These are phyloP conservation scores for Hesperia comma DNA, from an alignment of 2,888 invertebrate species.

Conservation along the genomic window DNA sequence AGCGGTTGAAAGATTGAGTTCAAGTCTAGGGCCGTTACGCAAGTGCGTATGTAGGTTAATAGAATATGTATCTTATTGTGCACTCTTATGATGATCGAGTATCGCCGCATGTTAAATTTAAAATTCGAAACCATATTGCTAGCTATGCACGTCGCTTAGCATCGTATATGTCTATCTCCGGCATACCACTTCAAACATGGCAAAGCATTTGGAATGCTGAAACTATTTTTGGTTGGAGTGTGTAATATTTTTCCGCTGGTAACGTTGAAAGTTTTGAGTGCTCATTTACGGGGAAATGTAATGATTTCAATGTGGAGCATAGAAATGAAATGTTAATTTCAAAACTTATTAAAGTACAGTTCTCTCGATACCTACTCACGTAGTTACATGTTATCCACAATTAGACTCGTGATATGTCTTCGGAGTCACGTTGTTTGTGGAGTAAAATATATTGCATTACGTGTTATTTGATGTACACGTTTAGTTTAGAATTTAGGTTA, in stretches of 20 bases:
- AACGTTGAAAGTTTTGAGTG: slow-evolving; percentile 1
- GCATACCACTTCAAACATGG: slow-evolving; percentile 16
- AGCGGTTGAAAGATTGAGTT: slow-evolving; percentile 62
- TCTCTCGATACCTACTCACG: neutral
- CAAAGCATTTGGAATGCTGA: slow-evolving; percentile 5
- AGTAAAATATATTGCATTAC: neutral
- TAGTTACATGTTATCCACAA: neutral
- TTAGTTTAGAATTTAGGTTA: neutral
- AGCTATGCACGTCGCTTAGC: neutral
- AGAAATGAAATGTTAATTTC: slow-evolving; percentile 6
- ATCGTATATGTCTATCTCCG: neutral
- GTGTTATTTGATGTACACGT: neutral
- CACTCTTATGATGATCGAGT: slow-evolving; percentile 31
- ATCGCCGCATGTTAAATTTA: slow-evolving; percentile 11
- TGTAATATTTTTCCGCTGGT: slow-evolving; percentile 6
- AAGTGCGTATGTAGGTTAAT: slow-evolving; percentile 74
- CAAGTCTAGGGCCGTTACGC: slow-evolving; percentile 79
- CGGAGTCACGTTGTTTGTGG: neutral
- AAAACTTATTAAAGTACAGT: neutral
- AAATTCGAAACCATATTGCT: slow-evolving; percentile 1
- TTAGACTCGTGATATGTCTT: slow-evolving; percentile 1
- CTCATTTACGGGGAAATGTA: neutral
- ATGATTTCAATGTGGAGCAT: neutral
- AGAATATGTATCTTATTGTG: slow-evolving; percentile 56
- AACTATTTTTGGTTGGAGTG: slow-evolving; percentile 14